Base-by-base conservation (phyloP, 2,113 vertebrate genomes). In the Neofelis nebulosa region DNA sequence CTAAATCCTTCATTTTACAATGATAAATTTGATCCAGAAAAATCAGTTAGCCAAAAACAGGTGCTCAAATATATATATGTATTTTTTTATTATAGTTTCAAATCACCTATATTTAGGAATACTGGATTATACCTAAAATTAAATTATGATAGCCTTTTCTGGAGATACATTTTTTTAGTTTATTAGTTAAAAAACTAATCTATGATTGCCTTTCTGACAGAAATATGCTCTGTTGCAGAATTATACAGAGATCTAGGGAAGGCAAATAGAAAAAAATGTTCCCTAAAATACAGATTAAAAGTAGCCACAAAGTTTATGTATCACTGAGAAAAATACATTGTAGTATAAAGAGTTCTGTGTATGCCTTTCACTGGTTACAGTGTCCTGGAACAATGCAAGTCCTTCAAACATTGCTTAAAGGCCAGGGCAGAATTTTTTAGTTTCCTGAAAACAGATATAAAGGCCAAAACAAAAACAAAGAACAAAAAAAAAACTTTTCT, bases 151-250 rank as follows among this genome's bases (percentile, higher is more conserved):
- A 95, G 23, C 15, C 4, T 97, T 98, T 96, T 87, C 25, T 82
- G 11, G 57, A 86, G 91, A 27, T 91, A 45, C 65, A 68, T 82
- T 94, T 92, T 86, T 97, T 71, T 76, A 95, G 89, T 8, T 68
- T 18, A 66, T 93, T 57, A 78, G 85, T 92, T 97, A 61, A 94
- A 93, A 97, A 98, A 23, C 3, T 61, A 89, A 95, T 91, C 66
- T 97, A 92, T 89, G 29, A 94, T 27, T 83, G 81, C 9, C 21
- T 71, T 98, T 96, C 0, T 0, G 96, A 92, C 33, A 74, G 31
- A 25, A 97, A 97, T 95, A 61, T 96, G 18, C 80, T 79, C 57
- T 92, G 50, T 0, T 98, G 29, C 65, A 97, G 52, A 98, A 92
- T 83, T 81, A 96, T 80, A 83, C 52, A 97, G 63, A 84, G 94